These are phyloP conservation scores for Psammodynastes pulverulentus DNA, from an alignment of 2,113 vertebrate genomes.

Conservation along the genomic window DNA sequence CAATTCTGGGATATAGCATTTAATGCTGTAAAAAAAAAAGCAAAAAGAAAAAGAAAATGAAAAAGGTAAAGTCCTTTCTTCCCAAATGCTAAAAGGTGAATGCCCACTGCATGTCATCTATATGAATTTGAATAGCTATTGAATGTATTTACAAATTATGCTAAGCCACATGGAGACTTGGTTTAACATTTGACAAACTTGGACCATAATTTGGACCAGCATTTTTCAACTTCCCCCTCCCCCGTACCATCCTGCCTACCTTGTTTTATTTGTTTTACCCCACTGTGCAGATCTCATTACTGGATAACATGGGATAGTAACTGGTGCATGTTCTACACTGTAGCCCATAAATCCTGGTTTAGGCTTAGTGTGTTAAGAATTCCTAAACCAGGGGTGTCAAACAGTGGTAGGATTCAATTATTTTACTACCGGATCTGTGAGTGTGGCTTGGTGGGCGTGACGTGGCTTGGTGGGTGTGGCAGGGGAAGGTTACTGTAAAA, in stretches of 20 bases:
- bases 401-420: too few species aligned
- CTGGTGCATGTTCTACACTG: background rate
- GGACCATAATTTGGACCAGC: background rate
- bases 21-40: background rate
- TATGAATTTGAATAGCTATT: background rate
- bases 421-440: too few species aligned
- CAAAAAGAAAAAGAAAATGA: background rate
- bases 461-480: too few species aligned
- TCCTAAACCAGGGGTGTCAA: too few species aligned
- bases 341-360: too few species aligned
- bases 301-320: background rate
- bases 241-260: background rate
- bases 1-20: background rate
- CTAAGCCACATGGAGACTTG: background rate
- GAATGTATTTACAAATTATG: background rate
- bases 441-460: too few species aligned
- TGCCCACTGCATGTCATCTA: background rate
- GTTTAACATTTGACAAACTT: background rate
- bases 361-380: too few species aligned
- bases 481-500: too few species aligned
- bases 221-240: background rate
- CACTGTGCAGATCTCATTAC: background rate
- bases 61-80: background rate
- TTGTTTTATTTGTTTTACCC: background rate
- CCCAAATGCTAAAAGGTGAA: background rate